A percentile compares a stretch with the other conserved stretches of the same genome.
Evolutionary conservation across 2,113 vertebrate species (phyloP).

Genomic region (Sphyrna mokarran): DNA sequence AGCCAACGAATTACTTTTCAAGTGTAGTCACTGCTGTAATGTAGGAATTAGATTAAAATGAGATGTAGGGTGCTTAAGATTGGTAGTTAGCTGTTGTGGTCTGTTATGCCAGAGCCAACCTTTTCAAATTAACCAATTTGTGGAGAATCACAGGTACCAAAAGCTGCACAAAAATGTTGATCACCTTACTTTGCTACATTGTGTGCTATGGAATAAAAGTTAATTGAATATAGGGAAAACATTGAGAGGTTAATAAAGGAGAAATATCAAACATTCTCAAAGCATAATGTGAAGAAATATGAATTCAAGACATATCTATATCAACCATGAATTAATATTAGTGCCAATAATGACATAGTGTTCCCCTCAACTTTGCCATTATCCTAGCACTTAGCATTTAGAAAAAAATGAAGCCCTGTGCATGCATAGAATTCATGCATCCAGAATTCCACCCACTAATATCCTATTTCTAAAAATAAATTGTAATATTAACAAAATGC

Average conservation of each 20-base stretch:
- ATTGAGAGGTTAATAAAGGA: not conserved
- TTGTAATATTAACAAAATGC: not conserved
- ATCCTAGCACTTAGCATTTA: not conserved
- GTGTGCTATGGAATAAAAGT: not conserved
- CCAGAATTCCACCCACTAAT: not conserved
- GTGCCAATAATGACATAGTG: not conserved
- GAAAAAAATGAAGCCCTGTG: not conserved
- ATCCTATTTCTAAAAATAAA: not conserved
- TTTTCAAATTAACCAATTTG: not conserved
- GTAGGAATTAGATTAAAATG: not conserved
- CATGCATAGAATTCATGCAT: not conserved
- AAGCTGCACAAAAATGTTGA: not conserved
- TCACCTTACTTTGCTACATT: not conserved
- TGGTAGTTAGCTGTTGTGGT: not conserved
- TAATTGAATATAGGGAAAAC: not conserved
- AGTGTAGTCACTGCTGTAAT: not conserved
- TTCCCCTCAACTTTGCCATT: not conserved
- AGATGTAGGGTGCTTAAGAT: conserved; percentile 7
- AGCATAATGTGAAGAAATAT: conserved; percentile 13
- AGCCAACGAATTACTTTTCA: conserved; percentile 27
- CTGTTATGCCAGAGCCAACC: not conserved
- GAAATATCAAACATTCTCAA: not conserved
- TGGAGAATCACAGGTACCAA: not conserved
- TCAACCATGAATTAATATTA: not conserved
- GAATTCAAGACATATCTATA: not conserved